phyloP scores from a whole-genome alignment of 2,113 vertebrate species.

The Garra rufa region DNA sequence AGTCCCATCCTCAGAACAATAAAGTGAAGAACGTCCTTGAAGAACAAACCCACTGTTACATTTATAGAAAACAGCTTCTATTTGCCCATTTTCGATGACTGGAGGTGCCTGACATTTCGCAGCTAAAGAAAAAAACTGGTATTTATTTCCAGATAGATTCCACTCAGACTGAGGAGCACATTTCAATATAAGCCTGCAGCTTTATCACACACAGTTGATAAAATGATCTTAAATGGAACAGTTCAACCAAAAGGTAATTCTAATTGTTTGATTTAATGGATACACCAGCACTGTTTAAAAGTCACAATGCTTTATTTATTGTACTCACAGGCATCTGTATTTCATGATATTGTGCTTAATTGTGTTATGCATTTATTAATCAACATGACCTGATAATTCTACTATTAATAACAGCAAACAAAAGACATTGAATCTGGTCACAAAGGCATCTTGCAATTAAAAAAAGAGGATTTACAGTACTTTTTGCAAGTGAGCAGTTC shows the following conservation, averaged over 20 bases:
- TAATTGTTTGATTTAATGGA: neutral
- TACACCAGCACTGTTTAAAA: neutral
- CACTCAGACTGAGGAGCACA: neutral
- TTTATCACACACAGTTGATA: neutral
- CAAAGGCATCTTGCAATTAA: too few species aligned
- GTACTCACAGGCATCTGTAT: too few species aligned
- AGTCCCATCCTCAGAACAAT: constrained; percentile 21
- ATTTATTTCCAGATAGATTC: neutral
- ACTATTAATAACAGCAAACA: too few species aligned
- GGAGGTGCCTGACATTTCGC: constrained; percentile 30
- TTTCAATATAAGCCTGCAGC: neutral
- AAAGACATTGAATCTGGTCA: too few species aligned
- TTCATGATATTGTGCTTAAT: too few species aligned
- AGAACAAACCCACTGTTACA: constrained; percentile 16
- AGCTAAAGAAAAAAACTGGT: constrained; percentile 54
- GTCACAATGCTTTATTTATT: neutral
- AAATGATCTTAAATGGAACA: neutral
- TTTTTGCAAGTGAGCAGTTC: neutral
- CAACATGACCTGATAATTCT: too few species aligned
- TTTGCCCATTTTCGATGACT: accelerated
- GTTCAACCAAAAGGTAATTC: neutral
- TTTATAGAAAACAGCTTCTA: neutral
- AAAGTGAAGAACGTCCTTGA: accelerated
- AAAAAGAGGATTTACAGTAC: too few species aligned
- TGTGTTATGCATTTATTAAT: too few species aligned